phyloP scores from a whole-genome alignment of 2,797 vertebrate genomes.

The Phoeniculus purpureus region DNA sequence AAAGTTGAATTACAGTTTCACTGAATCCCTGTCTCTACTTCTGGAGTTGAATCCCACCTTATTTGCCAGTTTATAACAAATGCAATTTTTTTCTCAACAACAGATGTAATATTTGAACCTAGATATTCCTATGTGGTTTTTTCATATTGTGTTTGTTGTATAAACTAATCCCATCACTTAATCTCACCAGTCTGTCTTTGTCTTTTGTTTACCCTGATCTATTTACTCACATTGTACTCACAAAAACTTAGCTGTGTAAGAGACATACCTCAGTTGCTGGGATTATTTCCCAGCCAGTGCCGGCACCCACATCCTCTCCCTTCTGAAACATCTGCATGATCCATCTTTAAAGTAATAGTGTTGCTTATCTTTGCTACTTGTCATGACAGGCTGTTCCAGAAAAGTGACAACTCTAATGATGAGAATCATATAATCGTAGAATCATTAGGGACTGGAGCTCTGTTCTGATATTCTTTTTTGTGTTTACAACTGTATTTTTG shows the following conservation, averaged over 20 bases:
- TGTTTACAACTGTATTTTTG: background rate
- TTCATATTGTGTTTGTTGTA: background rate
- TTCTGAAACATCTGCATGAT: background rate
- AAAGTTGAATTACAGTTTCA: background rate
- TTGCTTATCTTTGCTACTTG: background rate
- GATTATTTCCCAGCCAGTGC: background rate
- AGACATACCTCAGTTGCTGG: background rate
- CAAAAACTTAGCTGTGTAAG: fast-evolving
- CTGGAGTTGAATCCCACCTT: background rate
- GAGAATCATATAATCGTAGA: background rate
- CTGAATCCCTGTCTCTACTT: background rate
- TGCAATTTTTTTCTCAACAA: background rate
- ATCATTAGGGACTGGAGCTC: background rate
- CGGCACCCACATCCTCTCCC: background rate
- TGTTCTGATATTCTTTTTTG: background rate
- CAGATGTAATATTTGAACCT: background rate
- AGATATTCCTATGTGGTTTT: background rate
- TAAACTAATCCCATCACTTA: background rate
- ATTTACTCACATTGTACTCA: background rate
- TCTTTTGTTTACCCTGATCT: background rate
- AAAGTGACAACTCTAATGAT: background rate
- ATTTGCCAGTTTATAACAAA: background rate
- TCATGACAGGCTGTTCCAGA: background rate
- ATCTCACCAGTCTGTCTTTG: background rate
- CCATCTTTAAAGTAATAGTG: background rate